Base-by-base conservation (phyloP, 2,113 vertebrate species). In the Esox niger region DNA sequence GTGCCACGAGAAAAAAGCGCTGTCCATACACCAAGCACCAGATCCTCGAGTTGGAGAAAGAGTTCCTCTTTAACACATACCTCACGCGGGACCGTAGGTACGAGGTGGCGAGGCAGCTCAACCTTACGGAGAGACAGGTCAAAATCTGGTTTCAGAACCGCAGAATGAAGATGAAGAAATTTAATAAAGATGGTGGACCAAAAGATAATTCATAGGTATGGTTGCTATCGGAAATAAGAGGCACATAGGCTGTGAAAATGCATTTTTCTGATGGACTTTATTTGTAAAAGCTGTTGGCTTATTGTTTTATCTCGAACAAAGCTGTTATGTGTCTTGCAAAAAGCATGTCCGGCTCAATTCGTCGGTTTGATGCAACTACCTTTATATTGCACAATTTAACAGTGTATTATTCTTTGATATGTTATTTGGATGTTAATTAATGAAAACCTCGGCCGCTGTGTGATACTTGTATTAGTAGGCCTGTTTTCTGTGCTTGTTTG, bases 141-240 rank as follows among this genome's bases (percentile, higher is more conserved):
- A 98, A 98, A 91, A 98, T 98, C 85, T 98, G 96, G 96, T 98
- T 98, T 90, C 96, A 98, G 86, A 98, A 98, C 84, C 92, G 96
- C 82, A 93, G 95, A 82, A 98, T 98, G 96, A 98, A 98, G 93
- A 97, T 98, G 96, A 98, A 98, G 93, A 98, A 98, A 89, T 96
- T 96, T 90, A 98, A 98, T 90, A 98, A 98, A 86, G 95, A 98
- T 21, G 83, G 85, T 74, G 88, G 92, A 74, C 92, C 94, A 0
- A 98, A 98, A 84, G 95, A 96, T 0, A 94, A 96, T 69, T 95
- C 89, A 95, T 43, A 43, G 15, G 3, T 5, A 29, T 65, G 23
- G 21, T n/a, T 59, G 7, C 30, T 47, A 54, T 77, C 38, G 1
- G 3, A 74, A 61, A 74, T 61, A 64, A 64, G 60, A 69, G 64